Base-by-base conservation (phyloP, 2,113 vertebrate species). In the Ranitomeya imitator region DNA sequence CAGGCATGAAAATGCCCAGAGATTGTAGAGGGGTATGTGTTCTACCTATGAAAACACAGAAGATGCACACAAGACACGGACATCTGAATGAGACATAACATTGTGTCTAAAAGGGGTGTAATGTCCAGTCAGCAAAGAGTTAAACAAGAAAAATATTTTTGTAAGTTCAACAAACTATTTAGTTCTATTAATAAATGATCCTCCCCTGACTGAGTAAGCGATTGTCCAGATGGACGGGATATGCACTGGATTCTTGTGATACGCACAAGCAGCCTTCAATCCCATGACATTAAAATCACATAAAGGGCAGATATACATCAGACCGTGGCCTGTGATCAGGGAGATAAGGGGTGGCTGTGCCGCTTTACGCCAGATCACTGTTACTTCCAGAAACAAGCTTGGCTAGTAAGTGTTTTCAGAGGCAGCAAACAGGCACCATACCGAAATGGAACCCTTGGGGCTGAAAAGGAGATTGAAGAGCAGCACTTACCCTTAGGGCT, bases 141-240 rank as follows among this genome's bases (percentile, higher is more conserved):
- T 59, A 79, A 79, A 79, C 16, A 79, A 76, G 73, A 16, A 52
- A 76, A 76, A 76, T 45, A 26, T 80, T 59, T 60, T 82, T 16
- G 45, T 63, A 19, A 18, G 79, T 82, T 52, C 2, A 15, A 69
- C 45, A 83, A 51, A 83, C 63, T 83, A 83, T 83, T 83, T 45
- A 7, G 13, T 23, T 45, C 81, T 83, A 83, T 83, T 83, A 54
- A 83, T 67, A 83, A 54, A 69, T 16, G 18, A 37, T 83, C 61
- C 81, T 83, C 10, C 61, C 3, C 61, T 15, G 63, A 52, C 12
- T 23, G 61, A 54, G 54, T 61, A 45, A 45, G 59, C 12, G 23
- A 81, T 21, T 18, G 45, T 18, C 23, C 57, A 81, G 79, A 81
- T 81, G 79, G 59, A 37, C 3, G 18, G 79, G 15, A 21, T 61